A percentile compares a stretch with the other conserved stretches of the same genome.
phyloP scores from a whole-genome alignment of 2,888 invertebrate species.

The Latrodectus elegans region DNA sequence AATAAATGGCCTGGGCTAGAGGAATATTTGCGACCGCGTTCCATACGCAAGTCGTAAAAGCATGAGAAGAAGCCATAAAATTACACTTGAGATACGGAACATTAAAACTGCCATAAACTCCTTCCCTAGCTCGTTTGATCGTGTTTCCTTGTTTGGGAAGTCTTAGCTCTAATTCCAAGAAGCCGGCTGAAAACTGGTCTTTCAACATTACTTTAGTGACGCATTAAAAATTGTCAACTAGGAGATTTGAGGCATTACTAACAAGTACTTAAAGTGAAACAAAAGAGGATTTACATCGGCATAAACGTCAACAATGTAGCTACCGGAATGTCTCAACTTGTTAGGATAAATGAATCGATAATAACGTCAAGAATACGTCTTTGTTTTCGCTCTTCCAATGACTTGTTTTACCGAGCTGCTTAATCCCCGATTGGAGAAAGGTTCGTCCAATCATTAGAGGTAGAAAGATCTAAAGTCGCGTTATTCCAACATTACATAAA shows the following conservation, averaged over 20 bases:
- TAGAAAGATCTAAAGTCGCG: no score
- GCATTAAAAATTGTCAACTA: conserved; percentile 64
- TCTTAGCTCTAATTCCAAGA: conserved; percentile 52
- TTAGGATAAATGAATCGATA: conserved; percentile 12
- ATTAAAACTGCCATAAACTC: conserved; percentile 66
- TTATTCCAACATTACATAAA: no score
- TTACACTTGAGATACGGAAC: conserved; percentile 63
- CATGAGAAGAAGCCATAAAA: conserved; percentile 55
- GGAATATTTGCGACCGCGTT: conserved; percentile 52
- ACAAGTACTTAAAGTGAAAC: conserved; percentile 40
- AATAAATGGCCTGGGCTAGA: conserved; percentile 40
- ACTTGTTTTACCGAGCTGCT: background rate
- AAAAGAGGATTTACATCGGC: conserved; percentile 32
- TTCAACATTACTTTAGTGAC: conserved; percentile 56
- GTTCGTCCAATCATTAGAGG: no score
- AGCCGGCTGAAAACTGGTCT: conserved; percentile 37
- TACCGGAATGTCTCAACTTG: conserved; percentile 8
- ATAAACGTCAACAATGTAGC: conserved; percentile 10
- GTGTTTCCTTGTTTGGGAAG: conserved; percentile 57
- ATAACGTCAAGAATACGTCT: background rate
- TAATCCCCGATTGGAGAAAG: no score
- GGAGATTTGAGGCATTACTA: conserved; percentile 40
- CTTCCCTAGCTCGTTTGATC: conserved; percentile 59
- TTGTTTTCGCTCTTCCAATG: background rate
- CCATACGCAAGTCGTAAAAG: conserved; percentile 62